Conservation (phyloP, 2,888 invertebrate genomes). For the Tachina grossa region DNA sequence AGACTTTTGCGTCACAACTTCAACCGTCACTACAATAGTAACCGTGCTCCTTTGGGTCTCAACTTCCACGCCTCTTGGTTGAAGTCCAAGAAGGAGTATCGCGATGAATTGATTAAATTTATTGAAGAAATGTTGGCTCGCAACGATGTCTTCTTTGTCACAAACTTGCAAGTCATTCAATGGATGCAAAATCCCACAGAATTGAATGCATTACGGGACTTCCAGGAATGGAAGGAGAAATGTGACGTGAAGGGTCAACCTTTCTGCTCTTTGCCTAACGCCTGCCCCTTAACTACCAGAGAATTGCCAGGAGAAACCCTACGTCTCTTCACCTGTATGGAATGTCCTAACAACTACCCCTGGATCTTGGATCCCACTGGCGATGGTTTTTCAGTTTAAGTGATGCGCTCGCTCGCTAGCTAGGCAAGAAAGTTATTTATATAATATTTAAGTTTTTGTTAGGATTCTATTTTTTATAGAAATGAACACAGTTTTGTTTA, state of each 20-base stretch:
- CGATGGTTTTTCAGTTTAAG: conserved; percentile 93
- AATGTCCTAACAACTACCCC: conserved; percentile 97
- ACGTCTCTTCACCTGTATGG: conserved; percentile 96
- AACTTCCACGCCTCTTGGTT: conserved; percentile 98
- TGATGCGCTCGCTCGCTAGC: conserved; percentile 36
- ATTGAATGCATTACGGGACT: conserved; percentile 92
- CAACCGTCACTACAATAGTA: conserved; percentile 95
- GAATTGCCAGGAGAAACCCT: conserved; percentile 96
- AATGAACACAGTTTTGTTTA: conserved; percentile 62
- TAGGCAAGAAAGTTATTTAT: conserved; percentile 66
- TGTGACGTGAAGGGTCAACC: conserved; percentile 97
- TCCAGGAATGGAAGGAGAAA: conserved; percentile 97
- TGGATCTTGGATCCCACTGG: conserved; percentile 97
- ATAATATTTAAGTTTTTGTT: conserved; percentile 71
- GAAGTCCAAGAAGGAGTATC: conserved; percentile 96
- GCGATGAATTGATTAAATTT: conserved; percentile 94
- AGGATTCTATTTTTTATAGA: conserved; percentile 63
- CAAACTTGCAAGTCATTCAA: conserved; percentile 94
- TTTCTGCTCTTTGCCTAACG: conserved; percentile 95
- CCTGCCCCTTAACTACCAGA: conserved; percentile 93
- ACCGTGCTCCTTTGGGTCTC: conserved; percentile 95
- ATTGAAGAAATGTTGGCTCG: conserved; percentile 95
- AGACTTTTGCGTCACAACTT: conserved; percentile 96
- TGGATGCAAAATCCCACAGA: conserved; percentile 98
- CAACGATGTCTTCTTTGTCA: conserved; percentile 96